phyloP scores from a whole-genome alignment of 2,113 vertebrate genomes.

The Hystrix brachyura region DNA sequence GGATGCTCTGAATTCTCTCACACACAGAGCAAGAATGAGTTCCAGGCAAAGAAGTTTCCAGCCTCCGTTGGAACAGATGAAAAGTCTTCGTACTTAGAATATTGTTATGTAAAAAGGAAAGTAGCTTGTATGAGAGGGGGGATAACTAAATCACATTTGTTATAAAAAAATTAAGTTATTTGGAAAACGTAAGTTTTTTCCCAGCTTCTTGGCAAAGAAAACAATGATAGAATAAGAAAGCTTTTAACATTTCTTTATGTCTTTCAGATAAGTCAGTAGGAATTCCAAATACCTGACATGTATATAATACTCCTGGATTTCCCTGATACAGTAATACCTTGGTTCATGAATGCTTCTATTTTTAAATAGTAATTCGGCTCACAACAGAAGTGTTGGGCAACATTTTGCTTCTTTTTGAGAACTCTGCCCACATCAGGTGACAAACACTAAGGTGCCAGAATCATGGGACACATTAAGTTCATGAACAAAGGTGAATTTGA shows the following conservation, averaged over 20 bases:
- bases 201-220: neutral
- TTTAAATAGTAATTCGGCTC: neutral
- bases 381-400: neutral
- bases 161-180: constrained; percentile 24
- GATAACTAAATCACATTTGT: constrained; percentile 7
- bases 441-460: no score
- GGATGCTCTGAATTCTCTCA: constrained; percentile 1
- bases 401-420: neutral
- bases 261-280: constrained; percentile 33
- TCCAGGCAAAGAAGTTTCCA: constrained; percentile 64
- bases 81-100: constrained; percentile 39
- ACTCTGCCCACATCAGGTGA: neutral
- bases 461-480: neutral
- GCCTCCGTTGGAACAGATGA: constrained; percentile 8
- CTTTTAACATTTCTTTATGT: neutral
- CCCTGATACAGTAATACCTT: neutral
- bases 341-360: neutral
- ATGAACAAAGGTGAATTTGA: neutral
- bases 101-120: constrained; percentile 28
- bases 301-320: neutral
- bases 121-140: neutral
- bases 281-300: constrained; percentile 18
- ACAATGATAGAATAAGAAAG: neutral
- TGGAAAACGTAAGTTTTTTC: constrained; percentile 16
- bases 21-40: constrained; percentile 17